These are phyloP conservation scores for Saccostrea echinata DNA, from an alignment of 1,140 invertebrate genomes.

Conservation along the genomic window DNA sequence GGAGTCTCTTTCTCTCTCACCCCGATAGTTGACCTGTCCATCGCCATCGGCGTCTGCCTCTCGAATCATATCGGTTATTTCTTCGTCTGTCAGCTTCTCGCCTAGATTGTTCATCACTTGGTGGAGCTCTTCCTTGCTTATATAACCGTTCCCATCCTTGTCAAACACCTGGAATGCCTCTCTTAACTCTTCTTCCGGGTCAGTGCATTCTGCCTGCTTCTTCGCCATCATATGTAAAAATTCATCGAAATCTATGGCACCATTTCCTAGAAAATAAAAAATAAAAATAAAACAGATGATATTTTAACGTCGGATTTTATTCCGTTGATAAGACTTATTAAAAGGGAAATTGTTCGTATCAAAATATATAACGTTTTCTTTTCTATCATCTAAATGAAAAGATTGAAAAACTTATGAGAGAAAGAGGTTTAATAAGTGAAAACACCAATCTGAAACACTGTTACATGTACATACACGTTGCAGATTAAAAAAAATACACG, in stretches of 20 bases:
- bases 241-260: slow-evolving; percentile 98
- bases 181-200: slow-evolving; percentile 96
- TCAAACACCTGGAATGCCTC: slow-evolving; percentile 99
- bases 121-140: slow-evolving; percentile 63
- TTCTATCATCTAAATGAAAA: no score
- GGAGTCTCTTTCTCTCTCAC: slow-evolving; percentile 46
- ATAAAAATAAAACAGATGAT: neutral
- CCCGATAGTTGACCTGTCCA: slow-evolving; percentile 71
- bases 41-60: slow-evolving; percentile 94
- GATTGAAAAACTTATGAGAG: no score
- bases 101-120: slow-evolving; percentile 94
- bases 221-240: slow-evolving; percentile 90
- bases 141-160: slow-evolving; percentile 95
- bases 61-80: slow-evolving; percentile 95
- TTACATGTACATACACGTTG: no score
- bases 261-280: slow-evolving; percentile 90
- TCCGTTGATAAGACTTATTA: no score
- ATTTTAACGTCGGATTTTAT: no score
- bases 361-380: no score
- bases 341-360: no score
- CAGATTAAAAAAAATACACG: no score
- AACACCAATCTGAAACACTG: no score
- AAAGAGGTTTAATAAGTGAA: no score
- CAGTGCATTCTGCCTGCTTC: slow-evolving; percentile 99
- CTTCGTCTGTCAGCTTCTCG: slow-evolving; percentile 92